These are phyloP conservation scores for Vulpes vulpes DNA, from an alignment of 2,113 vertebrate species.

Conservation along the genomic window DNA sequence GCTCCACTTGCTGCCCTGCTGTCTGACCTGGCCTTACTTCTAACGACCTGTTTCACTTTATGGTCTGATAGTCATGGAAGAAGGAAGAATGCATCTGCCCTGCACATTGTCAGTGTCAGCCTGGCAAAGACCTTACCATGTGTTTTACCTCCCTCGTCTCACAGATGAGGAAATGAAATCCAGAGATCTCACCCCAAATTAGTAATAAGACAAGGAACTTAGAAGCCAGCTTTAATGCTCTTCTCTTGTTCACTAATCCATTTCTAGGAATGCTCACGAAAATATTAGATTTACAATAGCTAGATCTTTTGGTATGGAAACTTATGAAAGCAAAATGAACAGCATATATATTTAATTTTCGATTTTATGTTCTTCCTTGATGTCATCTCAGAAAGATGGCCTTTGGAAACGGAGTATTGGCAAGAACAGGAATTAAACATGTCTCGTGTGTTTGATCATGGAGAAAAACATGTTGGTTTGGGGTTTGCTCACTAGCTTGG, in stretches of 20 bases:
- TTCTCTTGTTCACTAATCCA: not conserved
- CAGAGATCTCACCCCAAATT: not conserved
- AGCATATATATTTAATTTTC: not conserved
- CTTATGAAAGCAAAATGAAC: not conserved
- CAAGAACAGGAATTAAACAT: not conserved
- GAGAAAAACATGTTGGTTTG: not conserved
- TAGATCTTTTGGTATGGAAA: not conserved
- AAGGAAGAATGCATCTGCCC: not conserved
- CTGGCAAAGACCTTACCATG: not conserved
- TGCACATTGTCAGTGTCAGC: not conserved
- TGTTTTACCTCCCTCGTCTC: not conserved
- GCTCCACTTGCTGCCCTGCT: not conserved
- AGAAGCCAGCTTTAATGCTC: not conserved
- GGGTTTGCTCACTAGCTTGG: not conserved
- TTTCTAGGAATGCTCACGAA: constrained; percentile 9
- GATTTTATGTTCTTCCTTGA: not conserved
- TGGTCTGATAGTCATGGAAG: not conserved
- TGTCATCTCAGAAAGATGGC: not conserved
- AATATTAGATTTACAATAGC: not conserved
- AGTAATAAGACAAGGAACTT: not conserved
- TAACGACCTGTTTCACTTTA: not conserved
- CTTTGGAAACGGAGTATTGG: not conserved
- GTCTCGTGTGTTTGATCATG: not conserved
- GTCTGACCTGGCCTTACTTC: not conserved
- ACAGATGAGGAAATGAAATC: not conserved